Evolutionary conservation across 2,797 vertebrate genomes (phyloP).

Genomic region (Cossypha caffra): DNA sequence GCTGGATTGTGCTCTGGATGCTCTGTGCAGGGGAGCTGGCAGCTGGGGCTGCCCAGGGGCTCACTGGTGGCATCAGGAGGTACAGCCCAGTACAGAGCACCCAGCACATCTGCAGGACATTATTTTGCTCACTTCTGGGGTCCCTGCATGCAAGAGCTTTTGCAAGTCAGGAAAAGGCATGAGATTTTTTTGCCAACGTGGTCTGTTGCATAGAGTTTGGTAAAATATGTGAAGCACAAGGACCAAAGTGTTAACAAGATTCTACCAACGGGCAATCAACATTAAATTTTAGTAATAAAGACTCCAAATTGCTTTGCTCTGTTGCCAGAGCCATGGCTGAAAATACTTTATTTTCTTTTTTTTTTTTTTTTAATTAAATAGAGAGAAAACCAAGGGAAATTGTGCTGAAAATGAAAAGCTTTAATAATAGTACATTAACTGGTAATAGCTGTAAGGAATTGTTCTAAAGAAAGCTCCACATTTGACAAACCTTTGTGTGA

Average conservation of each 20-base stretch:
- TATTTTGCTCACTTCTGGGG: neutral
- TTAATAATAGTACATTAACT: neutral
- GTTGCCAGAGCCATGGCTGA: neutral
- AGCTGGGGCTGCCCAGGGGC: neutral
- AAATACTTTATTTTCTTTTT: neutral
- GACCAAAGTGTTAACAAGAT: neutral
- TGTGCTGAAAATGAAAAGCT: neutral
- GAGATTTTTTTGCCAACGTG: neutral
- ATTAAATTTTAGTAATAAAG: neutral
- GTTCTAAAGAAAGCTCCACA: neutral
- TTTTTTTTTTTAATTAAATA: neutral
- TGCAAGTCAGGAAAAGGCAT: neutral
- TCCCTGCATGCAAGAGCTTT: neutral
- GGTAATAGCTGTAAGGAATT: neutral
- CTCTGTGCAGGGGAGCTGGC: neutral
- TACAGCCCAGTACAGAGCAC: neutral
- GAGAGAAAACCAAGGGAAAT: neutral
- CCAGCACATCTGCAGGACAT: neutral
- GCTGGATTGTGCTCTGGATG: neutral
- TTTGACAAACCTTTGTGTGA: neutral
- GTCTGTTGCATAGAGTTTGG: neutral
- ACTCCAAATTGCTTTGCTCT: neutral
- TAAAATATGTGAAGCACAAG: neutral
- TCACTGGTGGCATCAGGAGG: accelerated
- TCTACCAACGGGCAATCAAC: neutral